Percentiles rank a stretch among this genome's conserved stretches.
Conservation (phyloP, 2,797 vertebrate species). For the Psittacula derbiana region DNA sequence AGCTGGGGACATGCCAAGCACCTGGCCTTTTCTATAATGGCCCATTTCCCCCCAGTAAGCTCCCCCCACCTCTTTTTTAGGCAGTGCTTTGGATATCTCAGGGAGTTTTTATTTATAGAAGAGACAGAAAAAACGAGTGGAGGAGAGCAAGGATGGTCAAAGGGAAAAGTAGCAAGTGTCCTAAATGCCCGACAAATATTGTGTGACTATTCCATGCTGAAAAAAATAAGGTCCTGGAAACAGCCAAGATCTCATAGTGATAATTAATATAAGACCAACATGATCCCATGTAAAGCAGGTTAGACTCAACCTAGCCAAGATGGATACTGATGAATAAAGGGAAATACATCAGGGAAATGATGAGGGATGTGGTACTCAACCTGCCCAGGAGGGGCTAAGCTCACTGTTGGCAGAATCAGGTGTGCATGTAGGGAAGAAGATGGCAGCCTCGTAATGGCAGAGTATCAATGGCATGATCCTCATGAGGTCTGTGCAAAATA, state of each 20-base stretch:
- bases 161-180: conserved; percentile 11
- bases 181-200: not conserved
- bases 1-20: conserved; percentile 75
- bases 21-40: conserved; percentile 75
- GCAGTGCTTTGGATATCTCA: conserved; percentile 28
- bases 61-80: conserved; percentile 50
- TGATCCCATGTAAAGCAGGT: not conserved
- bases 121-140: conserved; percentile 4
- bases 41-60: conserved; percentile 18
- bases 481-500: not conserved
- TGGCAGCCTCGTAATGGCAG: not conserved
- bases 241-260: not conserved
- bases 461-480: not conserved
- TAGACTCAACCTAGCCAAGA: not conserved
- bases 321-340: not conserved
- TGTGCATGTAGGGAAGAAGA: rapidly evolving
- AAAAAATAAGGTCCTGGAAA: not conserved
- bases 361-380: not conserved
- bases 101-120: conserved; percentile 54
- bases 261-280: not conserved
- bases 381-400: not conserved
- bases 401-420: not conserved
- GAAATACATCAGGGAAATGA: not conserved
- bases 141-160: conserved; percentile 23
- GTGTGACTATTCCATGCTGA: not conserved